Evolutionary conservation across 2,113 vertebrate species (phyloP).

Genomic region (Solea senegalensis): DNA sequence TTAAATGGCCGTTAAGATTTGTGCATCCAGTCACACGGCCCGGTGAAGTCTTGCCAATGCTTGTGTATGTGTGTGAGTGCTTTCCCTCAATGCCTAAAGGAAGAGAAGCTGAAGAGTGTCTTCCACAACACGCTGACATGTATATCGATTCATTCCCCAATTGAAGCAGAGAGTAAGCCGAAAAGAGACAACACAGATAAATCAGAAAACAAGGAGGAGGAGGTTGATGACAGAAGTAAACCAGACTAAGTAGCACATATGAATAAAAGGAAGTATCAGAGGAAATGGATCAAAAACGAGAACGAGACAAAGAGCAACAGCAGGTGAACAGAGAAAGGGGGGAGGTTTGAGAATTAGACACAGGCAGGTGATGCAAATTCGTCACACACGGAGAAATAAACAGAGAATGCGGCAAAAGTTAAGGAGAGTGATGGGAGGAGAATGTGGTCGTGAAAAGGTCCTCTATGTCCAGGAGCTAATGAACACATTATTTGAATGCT

Average conservation of each 20-base stretch:
- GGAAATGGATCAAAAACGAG: conserved; percentile 20
- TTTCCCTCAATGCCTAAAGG: conserved; percentile 30
- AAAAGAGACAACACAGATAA: conserved; percentile 42
- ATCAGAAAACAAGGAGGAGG: conserved; percentile 50
- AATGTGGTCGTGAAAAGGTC: conserved; percentile 13
- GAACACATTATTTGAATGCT: conserved; percentile 39
- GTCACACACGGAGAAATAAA: conserved; percentile 55
- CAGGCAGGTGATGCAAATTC: conserved; percentile 58
- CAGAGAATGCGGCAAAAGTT: conserved; percentile 48
- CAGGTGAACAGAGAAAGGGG: conserved; percentile 25
- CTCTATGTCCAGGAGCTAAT: conserved; percentile 27
- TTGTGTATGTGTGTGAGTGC: conserved; percentile 23
- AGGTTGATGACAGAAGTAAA: conserved; percentile 43
- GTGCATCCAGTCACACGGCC: conserved; percentile 22
- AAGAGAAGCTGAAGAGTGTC: conserved; percentile 34
- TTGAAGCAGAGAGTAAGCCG: conserved; percentile 37
- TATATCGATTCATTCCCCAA: conserved; percentile 45
- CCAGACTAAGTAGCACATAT: conserved; percentile 45
- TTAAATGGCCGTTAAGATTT: conserved; percentile 4
- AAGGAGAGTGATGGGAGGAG: conserved; percentile 24
- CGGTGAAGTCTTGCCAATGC: conserved; percentile 7
- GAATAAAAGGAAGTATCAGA: background rate
- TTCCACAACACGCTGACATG: conserved; percentile 51
- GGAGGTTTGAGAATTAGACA: conserved; percentile 41
- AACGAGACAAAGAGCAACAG: conserved; percentile 31